These are phyloP conservation scores for Echeneis naucrates DNA, from an alignment of 2,797 vertebrate species.

Conservation along the genomic window DNA sequence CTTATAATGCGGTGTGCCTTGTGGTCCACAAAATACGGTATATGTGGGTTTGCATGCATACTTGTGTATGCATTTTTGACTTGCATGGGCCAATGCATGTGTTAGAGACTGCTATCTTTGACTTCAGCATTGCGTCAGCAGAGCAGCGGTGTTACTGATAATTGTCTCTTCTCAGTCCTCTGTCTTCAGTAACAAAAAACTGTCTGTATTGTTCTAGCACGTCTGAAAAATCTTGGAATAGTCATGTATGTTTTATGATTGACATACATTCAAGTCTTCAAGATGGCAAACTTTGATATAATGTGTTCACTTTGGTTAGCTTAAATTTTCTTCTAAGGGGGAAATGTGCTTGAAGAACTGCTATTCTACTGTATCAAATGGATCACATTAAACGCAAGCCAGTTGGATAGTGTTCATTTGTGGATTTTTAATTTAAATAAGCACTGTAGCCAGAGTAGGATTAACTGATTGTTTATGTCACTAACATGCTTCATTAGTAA, in stretches of 20 bases:
- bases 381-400: background rate
- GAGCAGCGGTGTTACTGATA: slow-evolving; percentile 39
- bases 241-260: background rate
- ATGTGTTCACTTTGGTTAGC: background rate
- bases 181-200: slow-evolving; percentile 39
- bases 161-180: slow-evolving; percentile 31
- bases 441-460: slow-evolving; percentile 46
- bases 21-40: too few relatives aligned
- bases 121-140: slow-evolving; percentile 79
- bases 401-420: slow-evolving; percentile 28
- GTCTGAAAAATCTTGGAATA: background rate
- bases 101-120: slow-evolving; percentile 36
- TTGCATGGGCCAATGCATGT: background rate
- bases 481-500: slow-evolving; percentile 73
- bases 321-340: background rate
- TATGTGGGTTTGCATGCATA: background rate
- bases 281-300: background rate
- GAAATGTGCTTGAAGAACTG: background rate
- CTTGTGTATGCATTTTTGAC: slow-evolving; percentile 11
- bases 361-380: background rate
- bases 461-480: slow-evolving; percentile 58
- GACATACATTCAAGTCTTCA: slow-evolving; percentile 8
- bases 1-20: too few relatives aligned
- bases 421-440: slow-evolving; percentile 43
- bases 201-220: background rate